Percentiles rank a stretch among this genome's conserved stretches.
These are phyloP conservation scores for Tachina fera DNA, from an alignment of 2,888 invertebrate genomes.

Conservation along the genomic window DNA sequence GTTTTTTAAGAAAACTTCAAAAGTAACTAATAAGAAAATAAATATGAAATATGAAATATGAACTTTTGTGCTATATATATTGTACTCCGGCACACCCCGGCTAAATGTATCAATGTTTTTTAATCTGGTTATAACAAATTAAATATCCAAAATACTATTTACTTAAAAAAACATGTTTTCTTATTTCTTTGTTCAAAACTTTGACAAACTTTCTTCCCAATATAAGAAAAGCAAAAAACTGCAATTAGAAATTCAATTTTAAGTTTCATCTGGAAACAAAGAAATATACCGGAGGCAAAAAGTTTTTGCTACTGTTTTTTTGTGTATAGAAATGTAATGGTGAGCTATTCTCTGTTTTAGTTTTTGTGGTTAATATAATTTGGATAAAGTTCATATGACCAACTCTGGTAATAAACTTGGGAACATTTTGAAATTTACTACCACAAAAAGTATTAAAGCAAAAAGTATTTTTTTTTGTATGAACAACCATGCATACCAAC, in stretches of 20 bases:
- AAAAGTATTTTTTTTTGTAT: not conserved
- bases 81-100: not conserved
- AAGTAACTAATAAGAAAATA: no score
- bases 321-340: conserved; percentile 1
- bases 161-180: not conserved
- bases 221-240: conserved; percentile 22
- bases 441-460: conserved; percentile 17
- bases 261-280: conserved; percentile 19
- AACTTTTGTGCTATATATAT: no score
- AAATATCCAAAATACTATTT: not conserved
- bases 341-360: conserved; percentile 22
- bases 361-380: conserved; percentile 39
- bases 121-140: not conserved
- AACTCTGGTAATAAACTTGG: conserved; percentile 63
- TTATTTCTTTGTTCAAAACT: not conserved
- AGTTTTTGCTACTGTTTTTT: conserved; percentile 30
- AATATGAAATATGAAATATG: no score
- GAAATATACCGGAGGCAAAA: conserved; percentile 26
- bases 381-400: conserved; percentile 62
- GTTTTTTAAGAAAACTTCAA: no score
- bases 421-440: conserved; percentile 53
- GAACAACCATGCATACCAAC: conserved; percentile 15
- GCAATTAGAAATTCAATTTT: conserved; percentile 63
- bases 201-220: conserved; percentile 19
- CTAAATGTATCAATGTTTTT: not conserved